Evolutionary conservation across 2,797 vertebrate genomes (phyloP), one percentile per base, ranked within the genome.

Genomic region (Sparus aurata): DNA sequence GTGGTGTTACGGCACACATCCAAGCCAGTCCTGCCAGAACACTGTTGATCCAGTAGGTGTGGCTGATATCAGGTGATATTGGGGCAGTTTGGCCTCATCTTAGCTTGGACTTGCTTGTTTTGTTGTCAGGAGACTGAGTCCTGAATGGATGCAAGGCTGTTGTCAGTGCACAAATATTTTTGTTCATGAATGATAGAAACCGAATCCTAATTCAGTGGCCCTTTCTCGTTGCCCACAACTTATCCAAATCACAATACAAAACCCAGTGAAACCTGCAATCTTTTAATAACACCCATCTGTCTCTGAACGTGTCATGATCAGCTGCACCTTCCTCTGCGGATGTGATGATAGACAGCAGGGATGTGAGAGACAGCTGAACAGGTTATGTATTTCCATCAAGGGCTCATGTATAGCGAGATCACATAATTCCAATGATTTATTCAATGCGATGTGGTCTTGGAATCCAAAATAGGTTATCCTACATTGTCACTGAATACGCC

Each of bases 381-480:
- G 15, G 5, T 64, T 64, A 15, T 47, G 10, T 58, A 15, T 43
- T 38, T 38, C 38, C 38, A 38, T 38, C 38, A 2, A 38, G 38
- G 38, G 38, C 38, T 38, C 38, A 11, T 10, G 38, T 38, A 38
- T 38, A 38, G 38, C 30, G 60, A 61, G 47, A 27, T 58, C 13
- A 43, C 38, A 52, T 22, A 27, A 30, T 60, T 18, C 18, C 3
- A 2, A 2, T 12, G 34, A 25, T 65, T 63, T 67, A 12, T 62
- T 45, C 34, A 38, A 59, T 52, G 47, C 55, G 25, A 25, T 23
- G 18, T 18, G 50, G 10, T 63, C 23, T 45, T 38, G 34, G 34
- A 65, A 75, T 74, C 27, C 69, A 16, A 77, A 87, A 64, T 47
- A 69, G 64, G 66, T 69, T n/a, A 55, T 59, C 46, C 68, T 64